These are phyloP conservation scores for Dasyprocta punctata DNA, from an alignment of 2,113 vertebrate species.

Conservation along the genomic window DNA sequence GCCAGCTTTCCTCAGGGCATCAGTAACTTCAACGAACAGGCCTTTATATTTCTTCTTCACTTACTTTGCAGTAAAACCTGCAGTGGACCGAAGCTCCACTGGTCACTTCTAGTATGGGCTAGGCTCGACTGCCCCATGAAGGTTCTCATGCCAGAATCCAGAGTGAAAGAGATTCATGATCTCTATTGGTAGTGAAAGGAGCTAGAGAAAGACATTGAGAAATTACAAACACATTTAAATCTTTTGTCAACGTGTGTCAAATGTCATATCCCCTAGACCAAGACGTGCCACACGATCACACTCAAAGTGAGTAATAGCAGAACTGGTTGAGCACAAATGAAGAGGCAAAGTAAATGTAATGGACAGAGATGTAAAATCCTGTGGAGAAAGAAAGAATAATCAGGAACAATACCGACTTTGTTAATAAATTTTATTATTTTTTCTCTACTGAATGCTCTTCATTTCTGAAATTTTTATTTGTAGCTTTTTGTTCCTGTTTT, in stretches of 20 bases:
- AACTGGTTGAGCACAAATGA: not conserved
- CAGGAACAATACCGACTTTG: not conserved
- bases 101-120: not conserved
- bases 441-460: not conserved
- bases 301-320: not conserved
- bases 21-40: not conserved
- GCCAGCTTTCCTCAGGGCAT: not conserved
- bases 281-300: not conserved
- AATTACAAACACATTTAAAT: not conserved
- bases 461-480: not conserved
- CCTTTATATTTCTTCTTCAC: not conserved
- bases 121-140: not conserved
- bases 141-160: not conserved
- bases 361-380: not conserved
- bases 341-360: not conserved
- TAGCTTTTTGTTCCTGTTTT: not conserved
- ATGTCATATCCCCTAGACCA: not conserved
- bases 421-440: not conserved
- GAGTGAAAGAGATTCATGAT: not conserved
- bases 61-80: not conserved
- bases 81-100: not conserved
- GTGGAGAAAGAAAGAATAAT: not conserved
- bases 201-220: not conserved
- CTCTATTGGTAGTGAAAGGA: not conserved
- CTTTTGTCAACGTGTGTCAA: not conserved